phyloP scores from a whole-genome alignment of 2,888 invertebrate genomes.

The Agrenia bidenticulata region DNA sequence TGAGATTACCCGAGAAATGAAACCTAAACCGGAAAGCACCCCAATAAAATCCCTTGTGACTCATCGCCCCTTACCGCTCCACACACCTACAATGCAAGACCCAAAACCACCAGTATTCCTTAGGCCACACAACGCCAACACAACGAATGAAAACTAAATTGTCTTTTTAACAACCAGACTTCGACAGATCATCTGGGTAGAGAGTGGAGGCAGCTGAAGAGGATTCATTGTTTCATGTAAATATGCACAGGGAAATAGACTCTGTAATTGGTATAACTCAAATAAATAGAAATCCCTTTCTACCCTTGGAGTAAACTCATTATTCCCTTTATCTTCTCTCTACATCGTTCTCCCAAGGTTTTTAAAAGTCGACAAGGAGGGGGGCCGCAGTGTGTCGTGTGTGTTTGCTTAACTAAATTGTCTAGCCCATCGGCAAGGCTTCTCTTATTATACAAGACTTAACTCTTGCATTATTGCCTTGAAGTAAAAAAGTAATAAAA shows the following conservation, averaged over 20 bases:
- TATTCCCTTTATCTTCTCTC: no score
- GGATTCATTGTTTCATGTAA: conserved; percentile 5
- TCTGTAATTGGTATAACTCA: conserved; percentile 1
- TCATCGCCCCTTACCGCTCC: neutral
- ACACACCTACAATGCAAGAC: neutral
- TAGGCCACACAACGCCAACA: neutral
- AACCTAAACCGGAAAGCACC: conserved; percentile 8
- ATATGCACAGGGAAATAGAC: conserved; percentile 1
- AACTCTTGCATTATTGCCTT: neutral
- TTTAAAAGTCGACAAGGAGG: neutral
- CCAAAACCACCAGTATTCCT: neutral
- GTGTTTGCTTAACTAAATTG: no score
- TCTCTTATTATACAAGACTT: neutral
- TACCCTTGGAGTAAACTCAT: no score
- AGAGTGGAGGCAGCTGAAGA: no score
- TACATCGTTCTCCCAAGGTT: neutral
- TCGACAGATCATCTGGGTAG: neutral
- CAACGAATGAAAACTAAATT: neutral
- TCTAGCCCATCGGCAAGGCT: no score
- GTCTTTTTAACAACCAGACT: neutral
- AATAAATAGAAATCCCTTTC: conserved; percentile 5
- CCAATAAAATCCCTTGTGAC: conserved; percentile 8
- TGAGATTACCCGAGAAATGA: conserved; percentile 12
- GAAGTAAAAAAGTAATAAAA: neutral
- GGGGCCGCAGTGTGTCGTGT: no score